Evolutionary conservation across 2,888 invertebrate species (phyloP), one percentile per base, ranked within the genome.

Genomic region (Drosophila anceps): DNA sequence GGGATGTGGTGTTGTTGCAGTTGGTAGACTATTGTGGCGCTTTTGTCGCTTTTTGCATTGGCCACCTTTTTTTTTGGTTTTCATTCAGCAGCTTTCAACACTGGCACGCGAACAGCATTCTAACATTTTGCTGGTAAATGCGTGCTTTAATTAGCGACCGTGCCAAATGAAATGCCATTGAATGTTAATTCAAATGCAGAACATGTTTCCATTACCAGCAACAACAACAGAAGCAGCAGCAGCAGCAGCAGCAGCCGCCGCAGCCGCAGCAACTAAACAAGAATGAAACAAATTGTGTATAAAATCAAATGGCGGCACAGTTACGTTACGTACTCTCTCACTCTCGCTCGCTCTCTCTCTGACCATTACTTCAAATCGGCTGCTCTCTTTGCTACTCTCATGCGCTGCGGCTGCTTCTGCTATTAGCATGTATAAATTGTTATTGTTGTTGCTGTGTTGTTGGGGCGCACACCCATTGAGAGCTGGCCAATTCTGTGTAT

Each of bases 131-230:
- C 48, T 53, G 39, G 37, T 67, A 69, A 69, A 68, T 53, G 79
- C 62, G 69, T 69, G 69, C 60, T 73, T 79, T 85, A 83, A 81
- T 86, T 85, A 84, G 80, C 60, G 50, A 73, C 55, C 69, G 58
- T 59, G 67, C 69, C 69, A 74, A 87, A 73, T 77, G 72, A 80
- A 83, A 81, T 78, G 76, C 80, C 84, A 88, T 81, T 85, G 88
- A 78, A 68, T 67, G 68, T 69, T 88, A 76, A 86, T 85, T 88
- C 58, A 76, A 83, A 85, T 88, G 81, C 88, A 75, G 64, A 81
- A 68, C 84, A 76, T 78, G 88, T 76, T 84, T 76, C 67, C 73
- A 76, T 76, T 84, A 82, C 69, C 76, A 74, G 29, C 43, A 65
- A 24, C 24, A 71, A 64, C 72, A 84, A 39, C 20, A 51, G 44